A percentile compares a stretch with the other conserved stretches of the same genome.
Conservation (phyloP, 1,140 invertebrate genomes). For the Danaus melanippus region DNA sequence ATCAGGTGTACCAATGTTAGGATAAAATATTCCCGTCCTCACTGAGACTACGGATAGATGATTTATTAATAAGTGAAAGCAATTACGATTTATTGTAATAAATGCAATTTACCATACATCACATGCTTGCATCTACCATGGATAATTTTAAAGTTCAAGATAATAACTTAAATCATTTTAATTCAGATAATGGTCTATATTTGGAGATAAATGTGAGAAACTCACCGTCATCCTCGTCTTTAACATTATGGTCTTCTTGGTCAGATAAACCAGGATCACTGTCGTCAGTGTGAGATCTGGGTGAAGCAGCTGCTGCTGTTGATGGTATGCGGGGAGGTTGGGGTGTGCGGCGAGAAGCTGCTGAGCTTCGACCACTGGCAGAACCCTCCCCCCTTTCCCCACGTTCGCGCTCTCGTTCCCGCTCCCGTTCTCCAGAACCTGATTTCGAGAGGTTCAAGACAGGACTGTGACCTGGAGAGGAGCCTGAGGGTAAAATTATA, state of each 20-base stretch:
- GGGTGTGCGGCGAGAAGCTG: conserved; percentile 70
- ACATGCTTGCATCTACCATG: not conserved
- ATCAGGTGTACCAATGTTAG: conserved; percentile 39
- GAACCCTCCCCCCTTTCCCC: conserved; percentile 72
- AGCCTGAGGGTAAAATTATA: conserved; percentile 73
- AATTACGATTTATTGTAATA: conserved; percentile 28
- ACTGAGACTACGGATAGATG: conserved; percentile 35
- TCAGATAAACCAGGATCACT: conserved; percentile 78
- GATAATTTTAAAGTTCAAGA: not conserved
- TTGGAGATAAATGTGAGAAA: conserved; percentile 1
- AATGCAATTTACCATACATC: conserved; percentile 5
- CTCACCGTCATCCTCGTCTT: conserved; percentile 89
- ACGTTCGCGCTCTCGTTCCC: conserved; percentile 50
- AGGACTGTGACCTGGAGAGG: conserved; percentile 90
- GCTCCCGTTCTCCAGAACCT: conserved; percentile 77
- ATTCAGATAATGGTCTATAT: not conserved
- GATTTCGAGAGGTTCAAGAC: conserved; percentile 92
- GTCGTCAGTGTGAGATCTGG: conserved; percentile 79
- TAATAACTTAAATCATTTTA: conserved; percentile 5
- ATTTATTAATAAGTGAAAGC: conserved; percentile 16
- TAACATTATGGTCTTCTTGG: conserved; percentile 84
- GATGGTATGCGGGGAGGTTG: conserved; percentile 60
- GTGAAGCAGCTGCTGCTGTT: conserved; percentile 72
- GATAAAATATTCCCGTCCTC: conserved; percentile 55
- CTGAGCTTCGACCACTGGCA: conserved; percentile 72